phyloP scores from a whole-genome alignment of 2,888 invertebrate genomes.

The Cheilosia vulpina region DNA sequence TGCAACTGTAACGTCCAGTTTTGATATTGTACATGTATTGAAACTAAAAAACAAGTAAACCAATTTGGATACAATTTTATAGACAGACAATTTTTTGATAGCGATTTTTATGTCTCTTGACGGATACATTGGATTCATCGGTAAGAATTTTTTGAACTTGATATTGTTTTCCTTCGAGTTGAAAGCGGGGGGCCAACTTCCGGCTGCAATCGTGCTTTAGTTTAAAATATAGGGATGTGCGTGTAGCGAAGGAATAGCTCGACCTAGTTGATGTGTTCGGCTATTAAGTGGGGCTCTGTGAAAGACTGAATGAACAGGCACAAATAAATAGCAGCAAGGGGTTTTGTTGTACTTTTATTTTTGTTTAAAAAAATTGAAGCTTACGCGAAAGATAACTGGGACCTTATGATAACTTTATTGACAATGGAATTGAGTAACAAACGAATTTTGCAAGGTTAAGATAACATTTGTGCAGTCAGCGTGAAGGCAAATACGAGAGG shows the following conservation, averaged over 20 bases:
- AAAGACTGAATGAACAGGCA: too few species aligned
- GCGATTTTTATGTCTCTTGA: constrained; percentile 28
- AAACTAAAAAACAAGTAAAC: constrained; percentile 26
- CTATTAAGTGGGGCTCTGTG: too few species aligned
- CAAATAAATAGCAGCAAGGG: too few species aligned
- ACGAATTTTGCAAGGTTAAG: constrained; percentile 35
- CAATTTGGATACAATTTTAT: constrained; percentile 59
- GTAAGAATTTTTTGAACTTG: neutral
- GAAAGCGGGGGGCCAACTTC: too few species aligned
- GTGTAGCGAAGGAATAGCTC: too few species aligned
- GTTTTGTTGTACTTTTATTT: too few species aligned
- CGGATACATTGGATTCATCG: constrained; percentile 42
- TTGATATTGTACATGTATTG: constrained; percentile 22
- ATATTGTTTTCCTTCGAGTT: too few species aligned
- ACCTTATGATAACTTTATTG: constrained; percentile 5
- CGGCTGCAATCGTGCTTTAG: too few species aligned
- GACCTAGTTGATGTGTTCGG: too few species aligned
- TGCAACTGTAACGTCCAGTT: constrained; percentile 59
- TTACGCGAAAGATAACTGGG: neutral
- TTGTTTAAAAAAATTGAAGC: too few species aligned
- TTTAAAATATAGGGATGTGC: too few species aligned
- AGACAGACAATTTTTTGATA: constrained; percentile 53
- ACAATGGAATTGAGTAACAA: constrained; percentile 37
- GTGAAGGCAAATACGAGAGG: neutral
- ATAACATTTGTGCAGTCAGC: constrained; percentile 40